Evolutionary conservation across 2,113 vertebrate species (phyloP).

Genomic region (Hylia prasina): DNA sequence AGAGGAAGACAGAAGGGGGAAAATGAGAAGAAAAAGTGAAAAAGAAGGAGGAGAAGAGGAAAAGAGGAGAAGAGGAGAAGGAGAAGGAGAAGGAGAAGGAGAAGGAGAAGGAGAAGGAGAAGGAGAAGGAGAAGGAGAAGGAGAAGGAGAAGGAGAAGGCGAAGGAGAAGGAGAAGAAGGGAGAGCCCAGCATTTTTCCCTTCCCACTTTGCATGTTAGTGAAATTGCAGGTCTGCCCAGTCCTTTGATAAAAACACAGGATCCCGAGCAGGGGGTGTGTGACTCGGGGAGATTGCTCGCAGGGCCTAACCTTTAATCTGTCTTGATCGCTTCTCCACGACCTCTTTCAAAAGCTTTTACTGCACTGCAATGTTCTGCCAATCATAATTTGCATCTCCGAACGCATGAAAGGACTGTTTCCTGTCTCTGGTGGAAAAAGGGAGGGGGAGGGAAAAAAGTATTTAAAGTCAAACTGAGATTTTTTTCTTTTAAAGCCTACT

Average conservation of each 20-base stretch:
- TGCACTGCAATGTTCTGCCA: neutral
- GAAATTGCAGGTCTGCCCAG: neutral
- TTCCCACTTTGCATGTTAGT: neutral
- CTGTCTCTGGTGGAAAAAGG: neutral
- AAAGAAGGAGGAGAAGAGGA: neutral
- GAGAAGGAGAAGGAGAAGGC: neutral
- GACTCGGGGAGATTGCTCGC: neutral
- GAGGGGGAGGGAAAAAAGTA: neutral
- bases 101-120: neutral
- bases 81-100: too few relatives aligned
- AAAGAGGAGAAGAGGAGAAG: neutral
- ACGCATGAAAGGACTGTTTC: neutral
- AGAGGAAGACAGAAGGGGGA: neutral
- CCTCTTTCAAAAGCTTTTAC: slow-evolving; percentile 20
- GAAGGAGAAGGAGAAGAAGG: neutral
- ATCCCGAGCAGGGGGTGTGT: neutral
- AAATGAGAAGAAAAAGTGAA: neutral
- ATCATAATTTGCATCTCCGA: slow-evolving; percentile 35
- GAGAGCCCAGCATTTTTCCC: neutral
- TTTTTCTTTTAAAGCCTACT: neutral
- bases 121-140: neutral
- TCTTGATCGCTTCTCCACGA: neutral
- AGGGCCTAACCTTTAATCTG: neutral
- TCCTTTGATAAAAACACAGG: neutral
- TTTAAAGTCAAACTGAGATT: neutral